A percentile compares a stretch with the other conserved stretches of the same genome.
Evolutionary conservation across 2,113 vertebrate genomes (phyloP).

Genomic region (Gambusia affinis): DNA sequence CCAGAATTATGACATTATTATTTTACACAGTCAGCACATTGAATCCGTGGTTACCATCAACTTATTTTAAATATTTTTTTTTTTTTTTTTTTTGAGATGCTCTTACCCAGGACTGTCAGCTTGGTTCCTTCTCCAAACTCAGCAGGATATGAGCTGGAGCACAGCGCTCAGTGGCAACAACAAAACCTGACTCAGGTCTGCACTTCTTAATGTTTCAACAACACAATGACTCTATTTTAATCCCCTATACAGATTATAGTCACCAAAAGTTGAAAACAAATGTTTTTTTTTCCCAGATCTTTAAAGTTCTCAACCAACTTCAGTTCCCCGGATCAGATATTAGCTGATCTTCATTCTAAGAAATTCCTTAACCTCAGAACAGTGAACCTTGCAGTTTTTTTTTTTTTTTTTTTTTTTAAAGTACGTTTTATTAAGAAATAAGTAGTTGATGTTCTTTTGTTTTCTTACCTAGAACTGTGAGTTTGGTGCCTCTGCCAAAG

Average conservation of each 20-base stretch:
- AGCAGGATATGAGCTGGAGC: constrained; percentile 36
- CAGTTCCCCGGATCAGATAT: neutral
- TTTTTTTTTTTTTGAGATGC: neutral
- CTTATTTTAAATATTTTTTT: neutral
- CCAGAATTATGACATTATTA: neutral
- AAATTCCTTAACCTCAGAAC: neutral
- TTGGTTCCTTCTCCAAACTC: constrained; percentile 73
- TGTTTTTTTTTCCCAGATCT: neutral
- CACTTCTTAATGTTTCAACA: neutral
- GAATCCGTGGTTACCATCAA: neutral
- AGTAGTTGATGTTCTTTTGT: neutral
- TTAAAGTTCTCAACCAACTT: too few relatives aligned
- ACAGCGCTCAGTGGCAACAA: constrained; percentile 19
- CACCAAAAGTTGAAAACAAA: neutral
- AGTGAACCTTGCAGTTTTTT: neutral
- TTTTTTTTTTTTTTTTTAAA: neutral
- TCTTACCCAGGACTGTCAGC: constrained; percentile 62
- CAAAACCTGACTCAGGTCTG: constrained; percentile 22
- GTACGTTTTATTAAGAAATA: neutral
- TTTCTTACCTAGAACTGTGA: constrained; percentile 74
- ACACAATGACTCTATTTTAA: neutral
- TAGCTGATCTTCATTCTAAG: neutral
- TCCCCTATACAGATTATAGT: neutral
- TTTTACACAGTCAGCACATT: neutral
- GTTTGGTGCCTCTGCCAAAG: constrained; percentile 70